Percentiles rank a stretch among this genome's conserved stretches.
phyloP scores from a whole-genome alignment of 2,888 invertebrate species.

The Camponotus fellah region DNA sequence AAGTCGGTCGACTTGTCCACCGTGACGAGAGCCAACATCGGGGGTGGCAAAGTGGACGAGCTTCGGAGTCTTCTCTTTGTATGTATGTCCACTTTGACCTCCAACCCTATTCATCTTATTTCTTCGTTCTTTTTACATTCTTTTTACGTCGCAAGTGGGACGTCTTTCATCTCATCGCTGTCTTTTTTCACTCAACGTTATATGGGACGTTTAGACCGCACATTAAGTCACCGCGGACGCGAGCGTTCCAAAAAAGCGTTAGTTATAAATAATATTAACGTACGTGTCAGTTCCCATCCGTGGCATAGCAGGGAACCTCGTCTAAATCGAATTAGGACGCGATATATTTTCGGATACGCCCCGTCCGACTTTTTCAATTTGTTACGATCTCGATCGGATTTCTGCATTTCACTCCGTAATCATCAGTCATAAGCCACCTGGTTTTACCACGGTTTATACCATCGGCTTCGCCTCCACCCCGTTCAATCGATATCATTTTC shows the following conservation, averaged over 20 bases:
- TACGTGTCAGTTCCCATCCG: not conserved
- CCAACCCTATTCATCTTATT: slow-evolving; percentile 46
- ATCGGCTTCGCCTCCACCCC: slow-evolving; percentile 50
- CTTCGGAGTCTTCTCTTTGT: slow-evolving; percentile 61
- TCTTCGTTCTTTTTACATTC: slow-evolving; percentile 51
- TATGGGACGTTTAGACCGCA: slow-evolving; percentile 54
- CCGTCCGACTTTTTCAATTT: slow-evolving; percentile 61
- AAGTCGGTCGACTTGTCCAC: slow-evolving; percentile 74
- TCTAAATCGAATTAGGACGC: slow-evolving; percentile 48
- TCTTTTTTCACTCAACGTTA: slow-evolving; percentile 52
- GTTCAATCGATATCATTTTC: slow-evolving; percentile 67
- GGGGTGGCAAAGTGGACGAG: slow-evolving; percentile 49
- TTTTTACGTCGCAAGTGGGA: slow-evolving; percentile 52
- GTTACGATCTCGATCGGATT: slow-evolving; percentile 63
- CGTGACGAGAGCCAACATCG: slow-evolving; percentile 55
- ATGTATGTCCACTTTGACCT: slow-evolving; percentile 58
- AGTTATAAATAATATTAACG: slow-evolving; percentile 47
- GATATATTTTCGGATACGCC: slow-evolving; percentile 29
- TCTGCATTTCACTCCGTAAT: slow-evolving; percentile 65
- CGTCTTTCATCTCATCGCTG: slow-evolving; percentile 62
- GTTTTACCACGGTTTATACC: slow-evolving; percentile 54
- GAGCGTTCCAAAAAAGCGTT: not conserved
- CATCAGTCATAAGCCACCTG: slow-evolving; percentile 69
- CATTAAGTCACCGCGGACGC: not conserved
- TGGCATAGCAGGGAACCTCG: not conserved